Conservation (phyloP, 1,140 invertebrate species). For the Cyrtorhinus lividipennis region DNA sequence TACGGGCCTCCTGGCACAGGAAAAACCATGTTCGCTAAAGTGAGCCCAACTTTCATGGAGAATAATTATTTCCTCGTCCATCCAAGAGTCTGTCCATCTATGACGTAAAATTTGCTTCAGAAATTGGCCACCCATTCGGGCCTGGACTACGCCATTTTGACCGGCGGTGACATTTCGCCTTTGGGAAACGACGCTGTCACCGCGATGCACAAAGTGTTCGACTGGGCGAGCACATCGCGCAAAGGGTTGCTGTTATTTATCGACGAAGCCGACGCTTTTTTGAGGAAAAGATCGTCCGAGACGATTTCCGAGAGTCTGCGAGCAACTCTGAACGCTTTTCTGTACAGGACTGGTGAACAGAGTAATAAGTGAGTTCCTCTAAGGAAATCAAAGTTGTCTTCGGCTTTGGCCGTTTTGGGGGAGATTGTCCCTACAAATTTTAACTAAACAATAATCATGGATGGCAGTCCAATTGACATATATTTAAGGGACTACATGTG, state of each 20-base stretch:
- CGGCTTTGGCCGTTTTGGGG: neutral
- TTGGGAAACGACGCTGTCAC: conserved; percentile 94
- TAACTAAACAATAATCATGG: too few relatives aligned
- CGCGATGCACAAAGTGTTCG: conserved; percentile 84
- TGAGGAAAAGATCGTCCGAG: conserved; percentile 89
- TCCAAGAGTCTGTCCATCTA: too few relatives aligned
- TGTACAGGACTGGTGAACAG: conserved; percentile 96
- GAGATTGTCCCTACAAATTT: too few relatives aligned
- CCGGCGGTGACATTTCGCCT: conserved; percentile 94
- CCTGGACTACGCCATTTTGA: conserved; percentile 97
- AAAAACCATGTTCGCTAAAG: conserved; percentile 93
- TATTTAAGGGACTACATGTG: too few relatives aligned
- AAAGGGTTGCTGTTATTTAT: conserved; percentile 89
- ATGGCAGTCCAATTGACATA: too few relatives aligned
- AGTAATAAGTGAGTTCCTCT: conserved; percentile 53
- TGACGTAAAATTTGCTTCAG: conserved; percentile 25
- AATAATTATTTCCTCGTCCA: too few relatives aligned
- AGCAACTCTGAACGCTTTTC: conserved; percentile 89
- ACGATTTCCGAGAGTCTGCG: conserved; percentile 88
- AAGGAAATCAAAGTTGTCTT: neutral
- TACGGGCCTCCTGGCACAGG: conserved; percentile 98
- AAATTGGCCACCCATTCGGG: conserved; percentile 82
- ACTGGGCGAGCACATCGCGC: conserved; percentile 79
- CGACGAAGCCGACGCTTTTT: conserved; percentile 97
- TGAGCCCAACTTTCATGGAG: too few relatives aligned